Evolutionary conservation across 2,113 vertebrate genomes (phyloP), one percentile per base, ranked within the genome.

Genomic region (Deroptyus accipitrinus): DNA sequence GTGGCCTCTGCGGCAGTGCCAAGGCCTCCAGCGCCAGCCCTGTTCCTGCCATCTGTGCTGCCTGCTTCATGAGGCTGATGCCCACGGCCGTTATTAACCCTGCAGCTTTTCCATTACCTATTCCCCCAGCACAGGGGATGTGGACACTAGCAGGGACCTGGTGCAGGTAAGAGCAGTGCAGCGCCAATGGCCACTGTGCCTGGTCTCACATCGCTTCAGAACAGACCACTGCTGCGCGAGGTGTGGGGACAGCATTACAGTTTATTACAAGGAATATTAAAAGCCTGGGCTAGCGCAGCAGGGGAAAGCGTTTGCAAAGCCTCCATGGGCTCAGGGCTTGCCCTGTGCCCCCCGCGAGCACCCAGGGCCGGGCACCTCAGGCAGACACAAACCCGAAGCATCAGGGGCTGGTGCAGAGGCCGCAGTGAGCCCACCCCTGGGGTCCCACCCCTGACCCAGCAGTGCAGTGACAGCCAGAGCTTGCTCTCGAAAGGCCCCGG

Each of bases 181-280:
- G 27, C 5, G 6, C 19, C 17, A 14, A 35, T 5, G 20, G 33
- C 20, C 55, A n/a, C 55, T 8, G 9, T 23, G 19, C 8, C 9
- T 23, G 13, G 1, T 7, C 48, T 37, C 2, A 0, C 3, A 0
- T 7, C 18, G 3, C 63, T 24, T n/a, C 59, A 1, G 3, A 25
- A 46, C 0, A 23, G 25, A 46, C 2, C 49, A 42, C 37, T 49
- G 51, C 72, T 7, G 44, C 42, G 41, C 73, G 1, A 1, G 0
- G 0, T 1, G 27, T 35, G 16, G 66, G 37, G 69, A 70, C 30
- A 77, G 4, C 31, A 8, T 13, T 13, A 79, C 57, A 69, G 5
- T 97, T 97, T 95, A 95, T 97, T 96, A 70, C 46, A 92, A 67
- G 59, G 68, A 54, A 44, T 66, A 61, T 82, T 17, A 84, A 95